Percentiles rank a stretch among this genome's conserved stretches.
Evolutionary conservation across 2,113 vertebrate species (phyloP).

Genomic region (Seriola aureovittata): DNA sequence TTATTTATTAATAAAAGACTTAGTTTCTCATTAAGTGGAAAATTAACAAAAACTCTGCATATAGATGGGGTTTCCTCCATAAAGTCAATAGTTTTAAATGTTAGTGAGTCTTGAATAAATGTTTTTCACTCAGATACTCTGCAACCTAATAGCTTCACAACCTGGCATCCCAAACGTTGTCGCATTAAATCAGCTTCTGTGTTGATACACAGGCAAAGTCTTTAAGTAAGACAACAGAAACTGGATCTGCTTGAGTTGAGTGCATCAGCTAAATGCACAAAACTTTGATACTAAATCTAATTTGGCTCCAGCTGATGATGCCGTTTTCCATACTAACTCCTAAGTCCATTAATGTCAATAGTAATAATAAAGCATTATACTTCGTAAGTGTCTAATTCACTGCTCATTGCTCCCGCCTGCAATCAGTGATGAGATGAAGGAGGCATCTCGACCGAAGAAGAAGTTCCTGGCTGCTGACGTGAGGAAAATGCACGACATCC

Average conservation of each 20-base stretch:
- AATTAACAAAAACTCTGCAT: too few relatives aligned
- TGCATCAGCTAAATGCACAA: slow-evolving; percentile 28
- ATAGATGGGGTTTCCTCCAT: too few relatives aligned
- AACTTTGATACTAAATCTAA: slow-evolving; percentile 38
- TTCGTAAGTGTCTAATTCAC: slow-evolving; percentile 3
- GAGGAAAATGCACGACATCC: slow-evolving; percentile 90
- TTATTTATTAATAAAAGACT: not conserved
- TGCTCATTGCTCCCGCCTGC: slow-evolving; percentile 10
- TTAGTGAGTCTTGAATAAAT: not conserved
- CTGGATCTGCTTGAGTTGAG: not conserved
- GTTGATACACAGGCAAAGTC: not conserved
- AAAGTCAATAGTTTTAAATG: too few relatives aligned
- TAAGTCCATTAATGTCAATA: not conserved
- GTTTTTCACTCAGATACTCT: not conserved
- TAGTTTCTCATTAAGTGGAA: not conserved
- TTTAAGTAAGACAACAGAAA: not conserved
- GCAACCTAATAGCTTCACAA: not conserved
- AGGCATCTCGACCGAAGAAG: slow-evolving; percentile 83
- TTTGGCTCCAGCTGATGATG: slow-evolving; percentile 32
- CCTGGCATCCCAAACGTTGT: not conserved
- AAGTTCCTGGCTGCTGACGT: slow-evolving; percentile 88
- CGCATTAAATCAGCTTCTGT: not conserved
- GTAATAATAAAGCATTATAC: slow-evolving; percentile 7
- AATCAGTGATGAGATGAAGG: slow-evolving; percentile 79
- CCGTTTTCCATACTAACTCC: slow-evolving; percentile 29